phyloP scores from a whole-genome alignment of 2,113 vertebrate species.

The Cromileptes altivelis region DNA sequence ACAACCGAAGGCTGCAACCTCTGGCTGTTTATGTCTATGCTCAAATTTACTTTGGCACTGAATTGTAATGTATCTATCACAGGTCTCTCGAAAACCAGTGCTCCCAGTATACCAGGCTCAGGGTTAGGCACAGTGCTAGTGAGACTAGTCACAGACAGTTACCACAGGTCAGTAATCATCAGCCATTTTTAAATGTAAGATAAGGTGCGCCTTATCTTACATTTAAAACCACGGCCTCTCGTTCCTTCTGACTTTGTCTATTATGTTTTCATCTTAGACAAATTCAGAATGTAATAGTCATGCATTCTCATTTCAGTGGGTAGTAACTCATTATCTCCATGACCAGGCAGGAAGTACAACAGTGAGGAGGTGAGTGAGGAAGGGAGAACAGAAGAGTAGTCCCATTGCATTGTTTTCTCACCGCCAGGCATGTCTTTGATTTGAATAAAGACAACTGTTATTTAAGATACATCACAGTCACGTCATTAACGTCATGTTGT shows the following conservation, averaged over 20 bases:
- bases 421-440: slow-evolving; percentile 64
- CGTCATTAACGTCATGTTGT: slow-evolving; percentile 60
- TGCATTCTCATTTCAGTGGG: slow-evolving; percentile 73
- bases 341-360: slow-evolving; percentile 20
- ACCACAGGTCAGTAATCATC: slow-evolving; percentile 63
- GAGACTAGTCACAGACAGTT: slow-evolving; percentile 40
- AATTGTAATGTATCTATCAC: slow-evolving; percentile 1
- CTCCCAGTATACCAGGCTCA: slow-evolving; percentile 23
- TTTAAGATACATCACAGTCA: slow-evolving; percentile 59
- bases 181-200: slow-evolving; percentile 85
- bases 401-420: slow-evolving; percentile 57
- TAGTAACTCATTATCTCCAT: slow-evolving; percentile 63
- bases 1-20: slow-evolving; percentile 42
- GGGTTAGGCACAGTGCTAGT: slow-evolving; percentile 34
- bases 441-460: slow-evolving; percentile 52
- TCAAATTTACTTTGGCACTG: slow-evolving; percentile 41
- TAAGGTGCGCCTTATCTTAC: slow-evolving; percentile 86
- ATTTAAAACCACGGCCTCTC: slow-evolving; percentile 82
- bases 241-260: slow-evolving; percentile 85
- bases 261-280: slow-evolving; percentile 82
- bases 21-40: slow-evolving; percentile 62
- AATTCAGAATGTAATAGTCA: slow-evolving; percentile 83
- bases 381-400: slow-evolving; percentile 28
- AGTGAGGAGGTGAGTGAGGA: slow-evolving; percentile 19
- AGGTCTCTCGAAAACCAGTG: slow-evolving; percentile 73